Evolutionary conservation across 2,888 invertebrate species (phyloP), one percentile per base, ranked within the genome.

Genomic region (Orthosia cruda): DNA sequence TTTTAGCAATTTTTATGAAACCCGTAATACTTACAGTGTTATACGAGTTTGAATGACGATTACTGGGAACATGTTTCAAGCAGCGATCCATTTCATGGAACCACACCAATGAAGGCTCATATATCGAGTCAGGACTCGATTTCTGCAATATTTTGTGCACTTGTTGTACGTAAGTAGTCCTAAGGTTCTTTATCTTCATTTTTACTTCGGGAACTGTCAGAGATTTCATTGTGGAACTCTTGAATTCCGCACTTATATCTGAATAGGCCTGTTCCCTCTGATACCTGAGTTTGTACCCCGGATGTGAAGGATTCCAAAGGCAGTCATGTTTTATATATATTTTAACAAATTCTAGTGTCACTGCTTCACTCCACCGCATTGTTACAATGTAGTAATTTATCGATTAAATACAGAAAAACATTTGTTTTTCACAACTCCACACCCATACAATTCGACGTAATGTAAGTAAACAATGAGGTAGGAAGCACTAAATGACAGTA

Each of bases 161-260:
- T 90, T 97, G 94, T 84, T 97, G 97, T 18, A 91, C 88, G 64
- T 97, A 97, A 0, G 97, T 97, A n/a, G 95, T 95, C 73, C 97
- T 90, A 13, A 97, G 89, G 79, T 95, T 96, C 84, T 96, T 97
- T 55, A 97, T 96, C 89, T 97, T 97, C 83, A 93, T 92, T 89
- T 95, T 97, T 3, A 96, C 94, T 88, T 97, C 97, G 1, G 92
- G 90, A n/a, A 94, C 80, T 26, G 89, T 88, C 47, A 96, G 80
- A 15, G 86, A 85, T 87, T 93, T 95, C 71, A 89, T 91, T 7
- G 95, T 93, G 4, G 92, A 83, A 49, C 79, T 80, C 84, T 93
- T 92, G 78, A 96, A 96, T 80, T 94, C 93, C 1, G 86, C 73
- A 74, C 89, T 89, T 50, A 96, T 95, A 58, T 91, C 90, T 2